Percentiles rank a stretch among this genome's conserved stretches.
Conservation (phyloP, 2,797 vertebrate species). For the Uromys caudimaculatus region DNA sequence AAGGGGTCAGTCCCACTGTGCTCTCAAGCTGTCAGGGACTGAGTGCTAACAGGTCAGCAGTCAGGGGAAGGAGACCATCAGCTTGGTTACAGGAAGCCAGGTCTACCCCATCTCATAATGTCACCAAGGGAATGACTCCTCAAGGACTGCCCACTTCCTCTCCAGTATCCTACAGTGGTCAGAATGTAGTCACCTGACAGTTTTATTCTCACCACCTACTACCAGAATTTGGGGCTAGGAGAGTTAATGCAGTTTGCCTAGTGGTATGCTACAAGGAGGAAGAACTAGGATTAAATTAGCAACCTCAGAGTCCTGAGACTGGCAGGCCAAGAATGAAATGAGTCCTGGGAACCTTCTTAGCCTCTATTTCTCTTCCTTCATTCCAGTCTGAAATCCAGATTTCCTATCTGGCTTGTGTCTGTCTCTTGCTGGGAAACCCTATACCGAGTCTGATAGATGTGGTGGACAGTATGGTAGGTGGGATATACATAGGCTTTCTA, state of each 20-base stretch:
- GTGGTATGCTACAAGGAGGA: neutral
- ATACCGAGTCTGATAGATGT: neutral
- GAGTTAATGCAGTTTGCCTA: neutral
- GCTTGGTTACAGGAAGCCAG: neutral
- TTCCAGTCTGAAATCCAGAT: neutral
- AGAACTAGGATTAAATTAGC: neutral
- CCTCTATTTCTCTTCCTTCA: neutral
- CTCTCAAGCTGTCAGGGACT: neutral
- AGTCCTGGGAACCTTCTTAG: neutral
- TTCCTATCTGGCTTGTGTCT: constrained; percentile 33
- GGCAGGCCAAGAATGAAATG: constrained; percentile 11
- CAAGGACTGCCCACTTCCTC: neutral
- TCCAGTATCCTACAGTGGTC: neutral
- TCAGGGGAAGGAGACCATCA: neutral
- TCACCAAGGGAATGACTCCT: neutral
- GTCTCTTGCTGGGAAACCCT: neutral
- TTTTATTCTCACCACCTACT: neutral
- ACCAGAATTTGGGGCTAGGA: neutral
- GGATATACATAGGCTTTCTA: neutral
- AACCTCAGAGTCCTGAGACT: neutral
- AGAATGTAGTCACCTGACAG: neutral
- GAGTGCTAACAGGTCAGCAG: neutral
- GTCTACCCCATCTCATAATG: neutral
- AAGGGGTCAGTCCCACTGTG: neutral
- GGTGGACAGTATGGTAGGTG: too few species aligned